A percentile compares a stretch with the other conserved stretches of the same genome.
Evolutionary conservation across 2,113 vertebrate species (phyloP).

Genomic region (Rhodinocichla rosea): DNA sequence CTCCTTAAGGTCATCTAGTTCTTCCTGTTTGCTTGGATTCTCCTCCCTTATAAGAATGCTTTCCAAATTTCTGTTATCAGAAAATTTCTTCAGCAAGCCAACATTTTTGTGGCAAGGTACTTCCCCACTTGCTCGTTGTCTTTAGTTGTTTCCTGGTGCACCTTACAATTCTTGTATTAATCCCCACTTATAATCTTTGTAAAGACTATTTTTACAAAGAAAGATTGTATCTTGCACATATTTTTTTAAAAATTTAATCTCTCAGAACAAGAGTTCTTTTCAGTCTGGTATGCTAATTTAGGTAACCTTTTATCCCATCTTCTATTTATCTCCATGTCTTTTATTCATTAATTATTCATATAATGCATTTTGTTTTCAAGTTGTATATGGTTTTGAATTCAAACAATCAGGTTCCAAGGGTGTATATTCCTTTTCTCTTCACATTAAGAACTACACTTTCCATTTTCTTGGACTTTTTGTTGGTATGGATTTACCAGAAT

Average conservation of each 20-base stretch:
- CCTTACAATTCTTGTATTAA: not conserved
- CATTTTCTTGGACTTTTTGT: not conserved
- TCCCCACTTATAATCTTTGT: not conserved
- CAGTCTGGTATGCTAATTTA: not conserved
- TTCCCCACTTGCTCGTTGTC: slow-evolving; percentile 15
- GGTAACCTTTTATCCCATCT: not conserved
- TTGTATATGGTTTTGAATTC: not conserved
- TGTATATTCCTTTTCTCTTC: not conserved
- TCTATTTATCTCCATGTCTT: not conserved
- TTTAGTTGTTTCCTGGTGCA: slow-evolving; percentile 16
- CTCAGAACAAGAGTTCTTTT: not conserved
- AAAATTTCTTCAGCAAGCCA: slow-evolving; percentile 37
- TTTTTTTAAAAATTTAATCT: not conserved
- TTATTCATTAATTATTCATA: not conserved
- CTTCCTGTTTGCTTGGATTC: slow-evolving; percentile 53
- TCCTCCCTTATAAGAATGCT: slow-evolving; percentile 10
- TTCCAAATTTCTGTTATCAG: slow-evolving; percentile 56
- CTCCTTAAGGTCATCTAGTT: slow-evolving; percentile 43
- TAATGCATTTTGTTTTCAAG: not conserved
- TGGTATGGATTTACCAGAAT: not conserved
- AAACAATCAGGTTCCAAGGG: not conserved
- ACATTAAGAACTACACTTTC: not conserved
- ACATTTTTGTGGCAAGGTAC: slow-evolving; percentile 56
- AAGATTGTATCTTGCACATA: not conserved
- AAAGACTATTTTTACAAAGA: not conserved